Conservation (phyloP, 1,140 invertebrate species). For the Agrypnia vestita region DNA sequence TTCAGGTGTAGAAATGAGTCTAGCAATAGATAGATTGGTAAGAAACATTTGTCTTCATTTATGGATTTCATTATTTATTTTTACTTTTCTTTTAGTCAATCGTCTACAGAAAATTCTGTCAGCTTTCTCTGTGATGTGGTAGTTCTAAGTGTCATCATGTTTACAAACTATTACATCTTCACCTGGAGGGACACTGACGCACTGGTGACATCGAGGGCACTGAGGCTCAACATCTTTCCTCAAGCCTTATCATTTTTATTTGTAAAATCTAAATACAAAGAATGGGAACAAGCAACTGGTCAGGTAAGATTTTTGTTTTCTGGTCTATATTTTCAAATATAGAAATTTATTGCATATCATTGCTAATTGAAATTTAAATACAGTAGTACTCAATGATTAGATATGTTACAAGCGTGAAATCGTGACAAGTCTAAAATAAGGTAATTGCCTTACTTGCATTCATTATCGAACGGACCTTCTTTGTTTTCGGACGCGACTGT, state of each 20-base stretch:
- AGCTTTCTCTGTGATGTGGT: slow-evolving; percentile 68
- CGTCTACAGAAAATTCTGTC: slow-evolving; percentile 23
- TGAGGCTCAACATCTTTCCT: slow-evolving; percentile 32
- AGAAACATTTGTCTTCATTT: too few species aligned
- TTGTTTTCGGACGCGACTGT: too few species aligned
- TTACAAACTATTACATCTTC: slow-evolving; percentile 66
- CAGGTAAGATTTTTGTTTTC: slow-evolving; percentile 28
- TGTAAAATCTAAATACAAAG: not conserved
- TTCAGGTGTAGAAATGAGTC: too few species aligned
- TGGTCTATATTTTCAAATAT: too few species aligned
- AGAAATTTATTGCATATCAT: too few species aligned
- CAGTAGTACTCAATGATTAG: too few species aligned
- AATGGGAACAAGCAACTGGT: slow-evolving; percentile 23
- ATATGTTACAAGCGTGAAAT: too few species aligned
- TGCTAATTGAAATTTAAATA: too few species aligned
- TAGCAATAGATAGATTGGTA: too few species aligned
- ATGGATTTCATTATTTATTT: not conserved
- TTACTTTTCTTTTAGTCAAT: slow-evolving; percentile 25
- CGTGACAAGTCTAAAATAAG: too few species aligned
- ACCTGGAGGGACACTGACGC: slow-evolving; percentile 60
- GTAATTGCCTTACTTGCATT: too few species aligned
- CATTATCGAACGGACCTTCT: too few species aligned
- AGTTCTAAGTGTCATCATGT: slow-evolving; percentile 65
- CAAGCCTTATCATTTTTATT: slow-evolving; percentile 33
- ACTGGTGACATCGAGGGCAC: slow-evolving; percentile 24